Conservation (phyloP, 2,888 invertebrate species). For the Argyresthia albistria region DNA sequence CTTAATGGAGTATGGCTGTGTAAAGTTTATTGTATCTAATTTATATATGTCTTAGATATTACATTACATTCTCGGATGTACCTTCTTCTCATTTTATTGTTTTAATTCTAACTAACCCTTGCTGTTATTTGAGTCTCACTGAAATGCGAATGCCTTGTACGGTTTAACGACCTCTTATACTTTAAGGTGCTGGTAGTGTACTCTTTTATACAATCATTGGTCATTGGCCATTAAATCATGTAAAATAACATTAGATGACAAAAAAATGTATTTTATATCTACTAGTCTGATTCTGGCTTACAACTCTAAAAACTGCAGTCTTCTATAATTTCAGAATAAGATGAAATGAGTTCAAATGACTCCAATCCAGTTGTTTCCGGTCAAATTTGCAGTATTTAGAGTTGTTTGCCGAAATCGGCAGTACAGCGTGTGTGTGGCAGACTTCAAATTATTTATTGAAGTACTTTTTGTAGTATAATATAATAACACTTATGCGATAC, state of each 20-base stretch:
- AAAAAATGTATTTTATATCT: not conserved
- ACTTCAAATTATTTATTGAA: not conserved
- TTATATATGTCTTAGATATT: slow-evolving; percentile 39
- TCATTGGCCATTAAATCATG: not conserved
- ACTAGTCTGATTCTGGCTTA: not conserved
- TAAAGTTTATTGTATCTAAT: slow-evolving; percentile 57
- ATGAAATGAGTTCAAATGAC: too few relatives aligned
- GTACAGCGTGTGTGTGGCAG: too few relatives aligned
- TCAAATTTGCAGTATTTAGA: too few relatives aligned
- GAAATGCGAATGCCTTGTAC: slow-evolving; percentile 3
- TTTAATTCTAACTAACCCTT: slow-evolving; percentile 19
- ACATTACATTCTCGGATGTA: not conserved
- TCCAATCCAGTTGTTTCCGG: too few relatives aligned
- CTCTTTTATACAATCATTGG: slow-evolving; percentile 15
- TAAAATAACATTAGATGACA: not conserved
- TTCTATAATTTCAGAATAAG: too few relatives aligned
- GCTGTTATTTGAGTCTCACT: slow-evolving; percentile 13
- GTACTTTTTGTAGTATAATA: not conserved
- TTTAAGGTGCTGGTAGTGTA: slow-evolving; percentile 55
- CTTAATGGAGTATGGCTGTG: slow-evolving; percentile 66
- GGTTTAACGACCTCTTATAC: not conserved
- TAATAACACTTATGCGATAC: not conserved
- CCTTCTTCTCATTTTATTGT: slow-evolving; percentile 18
- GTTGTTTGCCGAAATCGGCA: too few relatives aligned
- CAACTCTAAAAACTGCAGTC: too few relatives aligned